These are phyloP conservation scores for Dryobota labecula DNA, from an alignment of 2,888 invertebrate genomes.

Conservation along the genomic window DNA sequence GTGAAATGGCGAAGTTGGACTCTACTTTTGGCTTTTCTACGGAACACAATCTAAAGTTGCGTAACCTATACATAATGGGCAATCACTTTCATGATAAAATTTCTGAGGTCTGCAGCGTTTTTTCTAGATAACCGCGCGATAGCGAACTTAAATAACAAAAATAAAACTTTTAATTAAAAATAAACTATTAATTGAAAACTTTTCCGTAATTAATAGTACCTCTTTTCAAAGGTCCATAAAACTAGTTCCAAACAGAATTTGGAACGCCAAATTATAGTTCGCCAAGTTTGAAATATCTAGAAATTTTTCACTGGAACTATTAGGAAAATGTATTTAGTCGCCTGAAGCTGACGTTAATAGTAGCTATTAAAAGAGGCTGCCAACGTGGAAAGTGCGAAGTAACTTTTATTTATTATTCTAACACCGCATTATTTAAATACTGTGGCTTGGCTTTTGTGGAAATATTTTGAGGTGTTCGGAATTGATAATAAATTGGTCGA, in stretches of 20 bases:
- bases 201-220: slow-evolving; percentile 15
- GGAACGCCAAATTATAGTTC: slow-evolving; percentile 39
- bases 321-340: slow-evolving; percentile 51
- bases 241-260: slow-evolving; percentile 18
- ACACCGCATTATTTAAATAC: neutral
- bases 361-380: slow-evolving; percentile 54
- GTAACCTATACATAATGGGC: neutral
- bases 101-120: neutral
- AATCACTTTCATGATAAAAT: neutral
- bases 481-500: neutral
- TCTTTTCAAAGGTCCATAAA: slow-evolving; percentile 13
- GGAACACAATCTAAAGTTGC: neutral
- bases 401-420: slow-evolving; percentile 43
- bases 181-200: slow-evolving; percentile 19
- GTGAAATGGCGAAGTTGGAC: slow-evolving; percentile 13
- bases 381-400: slow-evolving; percentile 35
- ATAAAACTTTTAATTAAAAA: neutral
- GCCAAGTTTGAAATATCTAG: slow-evolving; percentile 43
- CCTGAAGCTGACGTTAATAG: slow-evolving; percentile 53
- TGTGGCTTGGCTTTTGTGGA: slow-evolving; percentile 16
- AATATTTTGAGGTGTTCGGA: neutral
- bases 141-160: neutral
- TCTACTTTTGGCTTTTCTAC: neutral
- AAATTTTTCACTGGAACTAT: slow-evolving; percentile 48
- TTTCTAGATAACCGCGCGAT: neutral